A percentile compares a stretch with the other conserved stretches of the same genome.
Conservation (phyloP, 2,888 invertebrate genomes). For the Tetragonula carbonaria region DNA sequence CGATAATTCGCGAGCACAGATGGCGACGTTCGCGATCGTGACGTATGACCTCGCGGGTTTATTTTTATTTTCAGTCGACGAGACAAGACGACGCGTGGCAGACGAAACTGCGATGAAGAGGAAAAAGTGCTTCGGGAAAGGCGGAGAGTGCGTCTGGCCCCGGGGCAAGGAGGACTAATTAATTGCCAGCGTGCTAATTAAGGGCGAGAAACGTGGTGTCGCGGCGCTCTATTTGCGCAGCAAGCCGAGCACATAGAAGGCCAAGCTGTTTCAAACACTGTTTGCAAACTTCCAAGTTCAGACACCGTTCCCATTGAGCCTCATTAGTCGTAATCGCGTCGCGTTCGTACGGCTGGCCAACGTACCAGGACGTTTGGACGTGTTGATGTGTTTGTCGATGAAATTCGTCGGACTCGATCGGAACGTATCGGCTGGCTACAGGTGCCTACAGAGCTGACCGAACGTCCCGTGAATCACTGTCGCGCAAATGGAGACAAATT, state of each 20-base stretch:
- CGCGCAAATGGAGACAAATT: conserved; percentile 1
- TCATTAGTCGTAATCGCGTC: conserved; percentile 50
- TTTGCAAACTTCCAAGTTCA: conserved; percentile 45
- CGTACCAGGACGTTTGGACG: conserved; percentile 5
- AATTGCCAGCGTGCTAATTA: conserved; percentile 62
- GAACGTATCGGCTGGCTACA: background rate
- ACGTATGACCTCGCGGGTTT: conserved; percentile 11
- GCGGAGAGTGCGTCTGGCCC: conserved; percentile 37
- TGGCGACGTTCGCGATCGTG: conserved; percentile 2
- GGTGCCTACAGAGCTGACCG: background rate
- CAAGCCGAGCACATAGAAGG: conserved; percentile 1
- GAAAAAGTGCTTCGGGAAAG: conserved; percentile 45
- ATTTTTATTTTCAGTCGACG: conserved; percentile 60
- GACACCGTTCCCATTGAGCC: conserved; percentile 5
- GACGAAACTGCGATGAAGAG: conserved; percentile 31
- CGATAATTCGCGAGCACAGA: too few species aligned
- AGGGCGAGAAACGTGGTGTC: conserved; percentile 56
- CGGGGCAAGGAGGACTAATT: conserved; percentile 55
- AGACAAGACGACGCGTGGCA: conserved; percentile 31
- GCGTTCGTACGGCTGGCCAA: conserved; percentile 5
- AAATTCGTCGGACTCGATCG: conserved; percentile 1
- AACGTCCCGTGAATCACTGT: background rate
- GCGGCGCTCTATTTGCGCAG: conserved; percentile 36
- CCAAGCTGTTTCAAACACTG: conserved; percentile 42
- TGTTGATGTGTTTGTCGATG: background rate